Evolutionary conservation across 2,888 invertebrate genomes (phyloP), one percentile per base, ranked within the genome.

Genomic region (Caenorhabditis afra): DNA sequence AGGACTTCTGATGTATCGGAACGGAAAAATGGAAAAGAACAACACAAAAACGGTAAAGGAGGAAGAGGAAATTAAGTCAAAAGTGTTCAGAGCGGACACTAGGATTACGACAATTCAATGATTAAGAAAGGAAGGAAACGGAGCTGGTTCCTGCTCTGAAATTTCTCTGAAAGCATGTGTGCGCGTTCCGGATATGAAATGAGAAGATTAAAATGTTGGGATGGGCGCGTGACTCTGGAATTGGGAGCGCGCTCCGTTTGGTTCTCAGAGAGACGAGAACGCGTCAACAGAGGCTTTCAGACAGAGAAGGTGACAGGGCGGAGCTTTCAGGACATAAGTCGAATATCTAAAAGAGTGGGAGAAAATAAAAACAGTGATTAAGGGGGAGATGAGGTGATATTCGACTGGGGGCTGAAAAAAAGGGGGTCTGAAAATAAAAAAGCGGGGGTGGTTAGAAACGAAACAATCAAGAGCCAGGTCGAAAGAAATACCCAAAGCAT

Each of bases 81-180:
- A n/a, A 7, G 22, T 37, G 39, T 23, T 29, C 29, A 7, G 64
- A 22, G 41, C 20, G n/a, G 23, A 23, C 10, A 18, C 23, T 37
- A 58, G 58, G 23, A 22, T 57, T 67, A 67, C 66, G 47, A 57
- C 55, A 67, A 57, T 67, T 57, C 57, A 67, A 57, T 67, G 66
- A 67, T 67, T 67, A 67, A 57, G 47, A 53, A 57, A 57, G 22
- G 16, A 16, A 22, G 5, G 11, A 5, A 23, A 65, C 20, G 45
- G 35, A 57, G 35, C 23, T 20, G 41, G 53, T 14, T 3, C 41
- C 14, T 11, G 3, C 41, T 41, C 41, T 41, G 41, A 14, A 14
- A 3, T 41, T 41, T 11, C 2, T 41, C 12, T 41, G 29, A 29
- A 29, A 29, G 29, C 29, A 29, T 29, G 3, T 29, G 29, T 29